phyloP scores from a whole-genome alignment of 1,140 invertebrate genomes.

The Drosophila elegans region DNA sequence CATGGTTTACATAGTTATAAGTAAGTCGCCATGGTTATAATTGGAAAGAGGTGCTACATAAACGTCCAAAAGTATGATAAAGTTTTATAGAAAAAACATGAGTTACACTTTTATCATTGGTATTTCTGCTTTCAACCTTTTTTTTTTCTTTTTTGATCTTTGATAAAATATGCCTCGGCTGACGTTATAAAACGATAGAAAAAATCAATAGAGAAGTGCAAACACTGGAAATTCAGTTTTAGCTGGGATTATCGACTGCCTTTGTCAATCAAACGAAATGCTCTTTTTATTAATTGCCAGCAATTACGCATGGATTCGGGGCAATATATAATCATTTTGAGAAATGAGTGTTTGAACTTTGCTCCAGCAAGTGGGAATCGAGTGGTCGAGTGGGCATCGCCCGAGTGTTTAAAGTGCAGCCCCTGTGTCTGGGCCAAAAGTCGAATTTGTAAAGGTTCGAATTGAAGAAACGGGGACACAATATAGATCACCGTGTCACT shows the following conservation, averaged over 20 bases:
- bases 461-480: conserved; percentile 35
- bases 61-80: too few species aligned
- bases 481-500: conserved; percentile 72
- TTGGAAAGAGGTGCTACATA: too few species aligned
- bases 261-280: conserved; percentile 16
- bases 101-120: too few species aligned
- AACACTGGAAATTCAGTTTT: conserved; percentile 13
- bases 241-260: conserved; percentile 13
- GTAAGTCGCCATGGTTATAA: too few species aligned
- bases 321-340: conserved; percentile 39
- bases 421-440: conserved; percentile 47
- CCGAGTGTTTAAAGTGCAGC: conserved; percentile 35
- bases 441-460: conserved; percentile 35
- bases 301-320: conserved; percentile 52
- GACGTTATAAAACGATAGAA: too few species aligned
- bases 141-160: too few species aligned
- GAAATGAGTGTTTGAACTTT: conserved; percentile 59
- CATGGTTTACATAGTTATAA: too few species aligned
- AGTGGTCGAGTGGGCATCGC: not conserved
- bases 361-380: conserved; percentile 3
- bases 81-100: too few species aligned
- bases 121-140: too few species aligned
- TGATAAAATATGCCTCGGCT: too few species aligned
- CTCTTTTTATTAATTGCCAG: conserved; percentile 62
- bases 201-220: not conserved